Base-by-base conservation (phyloP, 1,140 invertebrate species). In the Pogonognathellus flavescens region DNA sequence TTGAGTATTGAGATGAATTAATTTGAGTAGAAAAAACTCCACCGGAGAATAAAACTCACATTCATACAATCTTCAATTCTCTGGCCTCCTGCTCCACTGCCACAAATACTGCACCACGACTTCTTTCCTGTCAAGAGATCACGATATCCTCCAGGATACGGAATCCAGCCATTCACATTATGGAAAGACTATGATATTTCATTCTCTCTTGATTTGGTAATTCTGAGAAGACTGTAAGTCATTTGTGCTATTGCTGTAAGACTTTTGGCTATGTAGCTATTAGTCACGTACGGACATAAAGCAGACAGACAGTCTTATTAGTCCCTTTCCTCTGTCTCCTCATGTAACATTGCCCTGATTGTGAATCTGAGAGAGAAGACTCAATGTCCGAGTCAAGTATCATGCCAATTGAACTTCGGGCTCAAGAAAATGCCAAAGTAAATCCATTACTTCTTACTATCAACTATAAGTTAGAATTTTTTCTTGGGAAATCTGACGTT, bases 381-480 rank as follows among this genome's bases (percentile, higher is more conserved):
- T 66, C 62, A 66, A 25, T 66, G 62, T 66, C 62, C 62, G 70
- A 76, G 70, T 76, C 70, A 76, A 76, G 22, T 76, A 31, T 31
- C 41, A 50, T 76, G 5, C 70, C 70, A 41, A 76, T 49, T 76
- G 31, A 76, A 76, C 70, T 76, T 66, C 31, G 31, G 41, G 70
- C 70, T 76, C 70, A 76, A 76, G 70, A 76, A 76, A 76, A 76
- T 49, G 22, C 31, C 70, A 76, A 76, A 49, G 70, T 76, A 76
- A 76, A 76, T 49, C 70, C 70, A 76, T 76, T 76, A 76, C 70
- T 76, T 76, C 70, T 50, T 76, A 76, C 70, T 76, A 16, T 76
- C 13, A 31, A 76, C 66, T 72, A 31, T 76, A 76, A 76, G 31
- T 76, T 76, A 49, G 31, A 25, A 76, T 76, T 76, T 76, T 16